A percentile compares a stretch with the other conserved stretches of the same genome.
Evolutionary conservation across 2,888 invertebrate genomes (phyloP).

Genomic region (Euplagia quadripunctaria): DNA sequence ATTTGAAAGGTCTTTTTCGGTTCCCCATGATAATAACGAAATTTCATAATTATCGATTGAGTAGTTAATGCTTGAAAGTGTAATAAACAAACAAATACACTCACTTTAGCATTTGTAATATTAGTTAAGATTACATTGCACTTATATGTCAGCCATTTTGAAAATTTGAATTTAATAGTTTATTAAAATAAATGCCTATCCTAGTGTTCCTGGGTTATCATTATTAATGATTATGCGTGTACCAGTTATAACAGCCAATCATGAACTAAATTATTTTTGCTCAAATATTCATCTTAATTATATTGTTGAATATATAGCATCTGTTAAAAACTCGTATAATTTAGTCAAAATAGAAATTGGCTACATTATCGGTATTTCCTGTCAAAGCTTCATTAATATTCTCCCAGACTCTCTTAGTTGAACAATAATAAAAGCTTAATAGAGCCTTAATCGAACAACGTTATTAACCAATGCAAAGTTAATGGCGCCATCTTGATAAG

Average conservation of each 20-base stretch:
- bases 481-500: conserved; percentile 37
- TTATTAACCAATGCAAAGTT: conserved; percentile 40
- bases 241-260: not conserved
- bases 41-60: no score
- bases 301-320: not conserved
- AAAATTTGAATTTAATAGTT: no score
- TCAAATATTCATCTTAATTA: not conserved
- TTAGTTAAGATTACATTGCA: no score
- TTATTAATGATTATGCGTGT: not conserved
- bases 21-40: no score
- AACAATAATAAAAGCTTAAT: conserved; percentile 16
- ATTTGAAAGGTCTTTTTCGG: no score
- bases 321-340: not conserved
- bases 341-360: not conserved
- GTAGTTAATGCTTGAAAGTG: no score
- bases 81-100: no score
- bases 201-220: not conserved
- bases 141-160: no score
- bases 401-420: conserved; percentile 7
- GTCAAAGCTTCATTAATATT: conserved; percentile 8
- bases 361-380: conserved; percentile 9
- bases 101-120: no score
- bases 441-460: conserved; percentile 21
- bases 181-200: not conserved
- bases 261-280: not conserved